Conservation (phyloP, 2,888 invertebrate genomes). For the Caenorhabditis doughertyi region DNA sequence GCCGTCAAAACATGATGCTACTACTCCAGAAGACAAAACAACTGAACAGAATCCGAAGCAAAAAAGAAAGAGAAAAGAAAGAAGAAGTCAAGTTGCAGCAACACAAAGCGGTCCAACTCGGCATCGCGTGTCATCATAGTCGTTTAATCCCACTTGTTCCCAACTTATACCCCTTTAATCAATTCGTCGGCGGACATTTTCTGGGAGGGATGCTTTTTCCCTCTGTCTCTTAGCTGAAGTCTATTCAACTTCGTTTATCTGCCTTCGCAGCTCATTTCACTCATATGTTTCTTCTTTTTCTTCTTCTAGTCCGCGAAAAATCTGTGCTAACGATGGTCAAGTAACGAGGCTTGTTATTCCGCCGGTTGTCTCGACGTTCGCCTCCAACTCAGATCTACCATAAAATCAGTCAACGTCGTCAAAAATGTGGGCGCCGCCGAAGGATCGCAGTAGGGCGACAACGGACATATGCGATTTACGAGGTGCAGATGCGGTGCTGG, state of each 20-base stretch:
- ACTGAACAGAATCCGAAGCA: slow-evolving; percentile 21
- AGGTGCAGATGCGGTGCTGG: slow-evolving; percentile 66
- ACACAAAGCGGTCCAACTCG: slow-evolving; percentile 1
- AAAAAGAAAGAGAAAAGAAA: slow-evolving; percentile 22
- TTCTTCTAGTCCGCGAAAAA: slow-evolving; percentile 39
- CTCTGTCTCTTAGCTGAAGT: slow-evolving; percentile 2
- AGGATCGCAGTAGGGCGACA: slow-evolving; percentile 51
- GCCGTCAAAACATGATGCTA: slow-evolving; percentile 43
- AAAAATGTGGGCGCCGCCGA: slow-evolving; percentile 63
- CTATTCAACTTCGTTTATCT: slow-evolving; percentile 26
- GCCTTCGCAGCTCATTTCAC: slow-evolving; percentile 39
- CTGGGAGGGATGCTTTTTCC: not conserved
- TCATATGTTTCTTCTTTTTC: slow-evolving; percentile 46
- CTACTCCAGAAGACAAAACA: slow-evolving; percentile 35
- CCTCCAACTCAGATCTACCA: slow-evolving; percentile 23
- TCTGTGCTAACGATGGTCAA: slow-evolving; percentile 57
- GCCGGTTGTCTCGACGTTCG: slow-evolving; percentile 14
- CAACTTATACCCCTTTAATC: slow-evolving; percentile 51
- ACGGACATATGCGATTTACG: slow-evolving; percentile 69
- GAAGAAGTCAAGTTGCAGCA: slow-evolving; percentile 16
- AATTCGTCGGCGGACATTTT: slow-evolving; percentile 32
- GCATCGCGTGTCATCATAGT: slow-evolving; percentile 64
- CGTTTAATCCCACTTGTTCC: slow-evolving; percentile 48
- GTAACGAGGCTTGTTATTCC: slow-evolving; percentile 31
- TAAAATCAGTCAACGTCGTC: slow-evolving; percentile 52